Evolutionary conservation across 2,113 vertebrate genomes (phyloP), one percentile per base, ranked within the genome.

Genomic region (Oreotrochilus melanogaster): DNA sequence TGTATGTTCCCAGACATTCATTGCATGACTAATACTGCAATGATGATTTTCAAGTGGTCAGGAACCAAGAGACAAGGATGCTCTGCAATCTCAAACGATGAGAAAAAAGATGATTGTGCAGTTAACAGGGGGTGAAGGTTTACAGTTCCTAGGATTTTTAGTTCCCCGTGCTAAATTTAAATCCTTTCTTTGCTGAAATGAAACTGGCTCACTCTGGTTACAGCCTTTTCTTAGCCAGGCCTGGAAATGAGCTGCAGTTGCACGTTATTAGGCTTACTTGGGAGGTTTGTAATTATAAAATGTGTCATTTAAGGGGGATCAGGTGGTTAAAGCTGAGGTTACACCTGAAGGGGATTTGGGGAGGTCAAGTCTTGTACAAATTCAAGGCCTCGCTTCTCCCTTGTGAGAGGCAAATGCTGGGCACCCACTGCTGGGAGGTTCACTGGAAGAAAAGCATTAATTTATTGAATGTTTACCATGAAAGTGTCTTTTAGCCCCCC

Each of bases 211-310:
- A 71, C 90, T 91, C 88, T 97, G 94, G 37, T 93, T 89, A 22
- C 93, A 88, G 92, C 88, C 61, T 65, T 92, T 93, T 91, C 80
- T 62, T 86, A 93, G 95, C 96, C 93, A 97, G 91, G 82, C 35
- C 89, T 94, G 89, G 33, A 91, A 81, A 92, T 23, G 89, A 96
- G 56, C 89, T 71, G 19, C 86, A 16, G 24, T 76, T 65, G 83
- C 65, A 14, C 11, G 37, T 58, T 82, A 50, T 42, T 70, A 62
- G 64, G 78, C 87, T 95, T 47, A 37, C 53, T 91, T 89, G 18
- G 10, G 42, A 81, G 71, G 60, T 78, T 87, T 47, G 4, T 48
- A 65, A 95, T 67, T 78, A 22, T 37, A 82, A 61, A 17, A 7
- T 1, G 39, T 56, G 79, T 14, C 14, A 61, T 57, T 67, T 37